Base-by-base conservation (phyloP, 2,797 vertebrate species). In the Ibycter americanus region DNA sequence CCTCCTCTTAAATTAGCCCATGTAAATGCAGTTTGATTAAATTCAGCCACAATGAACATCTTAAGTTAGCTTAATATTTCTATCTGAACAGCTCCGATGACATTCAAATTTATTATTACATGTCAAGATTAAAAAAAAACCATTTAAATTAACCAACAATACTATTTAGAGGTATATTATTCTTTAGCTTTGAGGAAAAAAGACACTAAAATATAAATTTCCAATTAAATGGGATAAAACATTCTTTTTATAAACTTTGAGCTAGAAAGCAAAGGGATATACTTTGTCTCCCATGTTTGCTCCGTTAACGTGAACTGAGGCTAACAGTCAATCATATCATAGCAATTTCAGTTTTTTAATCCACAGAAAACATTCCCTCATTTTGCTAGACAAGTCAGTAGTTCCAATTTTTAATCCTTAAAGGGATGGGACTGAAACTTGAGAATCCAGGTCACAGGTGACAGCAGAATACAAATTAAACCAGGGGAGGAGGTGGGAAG, bases 291-390 rank as follows among this genome's bases (percentile, higher is more conserved):
- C 42, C 22, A 21, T 14, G 21, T 36, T 73, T 80, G 51, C 44
- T 95, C 40, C 10, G 32, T 34, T 61, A 56, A 38, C 15, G 29
- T 27, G 40, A 76, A 79, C 7, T 34, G 89, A 65, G 26, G 13
- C 8, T 77, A 70, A 87, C 0, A 56, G n/a, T 49, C n/a, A 62
- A 29, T 26, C 9, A 4, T 15, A 66, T 26, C 7, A 5, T 0
- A 70, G 46, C 15, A 87, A 61, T 42, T 88, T 62, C 12, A 44
- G 18, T 23, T 90, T 55, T 78, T 49, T 11, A 83, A 84, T 58
- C 40, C 34, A 59, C 8, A 66, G 44, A 73, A 79, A 70, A 72
- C 2, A 84, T 2, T 66, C 8, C 46, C 42, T 81, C 44, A 12
- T 67, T 91, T 85, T 78, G 31, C 40, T 22, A 25, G 18, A 65